phyloP scores from a whole-genome alignment of 2,888 invertebrate genomes.

The Cephonodes hylas region DNA sequence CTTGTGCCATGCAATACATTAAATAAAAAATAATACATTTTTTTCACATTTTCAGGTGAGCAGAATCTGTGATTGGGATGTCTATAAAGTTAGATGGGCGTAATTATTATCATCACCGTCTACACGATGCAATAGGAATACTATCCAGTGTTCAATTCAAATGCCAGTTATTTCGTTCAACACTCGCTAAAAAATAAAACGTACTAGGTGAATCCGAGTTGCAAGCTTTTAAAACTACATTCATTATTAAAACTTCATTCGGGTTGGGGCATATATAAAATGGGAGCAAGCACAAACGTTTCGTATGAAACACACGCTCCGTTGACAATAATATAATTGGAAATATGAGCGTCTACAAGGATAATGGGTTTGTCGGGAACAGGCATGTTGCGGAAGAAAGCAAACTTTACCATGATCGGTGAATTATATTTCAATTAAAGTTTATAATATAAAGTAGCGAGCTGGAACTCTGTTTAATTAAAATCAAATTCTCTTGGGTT shows the following conservation, averaged over 20 bases:
- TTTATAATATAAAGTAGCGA: conserved; percentile 28
- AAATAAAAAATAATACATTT: too few species aligned
- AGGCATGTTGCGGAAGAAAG: conserved; percentile 20
- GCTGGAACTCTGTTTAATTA: conserved; percentile 27
- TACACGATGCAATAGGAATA: not conserved
- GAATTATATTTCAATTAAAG: conserved; percentile 34
- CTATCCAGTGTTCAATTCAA: not conserved
- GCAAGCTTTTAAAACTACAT: conserved; percentile 13
- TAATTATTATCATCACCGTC: too few species aligned
- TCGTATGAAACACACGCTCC: conserved; percentile 15
- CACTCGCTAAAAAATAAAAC: not conserved
- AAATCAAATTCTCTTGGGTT: conserved; percentile 25
- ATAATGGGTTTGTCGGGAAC: conserved; percentile 24
- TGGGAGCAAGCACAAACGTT: conserved; percentile 11
- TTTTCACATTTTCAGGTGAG: too few species aligned
- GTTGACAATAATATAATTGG: conserved; percentile 25
- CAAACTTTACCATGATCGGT: conserved; percentile 16
- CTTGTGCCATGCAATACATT: too few species aligned
- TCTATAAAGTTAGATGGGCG: too few species aligned
- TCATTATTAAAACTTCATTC: conserved; percentile 18
- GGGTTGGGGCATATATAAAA: conserved; percentile 8
- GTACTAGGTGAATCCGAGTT: not conserved
- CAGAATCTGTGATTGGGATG: too few species aligned
- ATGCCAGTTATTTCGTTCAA: not conserved
- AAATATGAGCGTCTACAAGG: conserved; percentile 23